Percentiles rank a stretch among this genome's conserved stretches.
Conservation (phyloP, 2,797 vertebrate genomes). For the Pteronotus mesoamericanus region DNA sequence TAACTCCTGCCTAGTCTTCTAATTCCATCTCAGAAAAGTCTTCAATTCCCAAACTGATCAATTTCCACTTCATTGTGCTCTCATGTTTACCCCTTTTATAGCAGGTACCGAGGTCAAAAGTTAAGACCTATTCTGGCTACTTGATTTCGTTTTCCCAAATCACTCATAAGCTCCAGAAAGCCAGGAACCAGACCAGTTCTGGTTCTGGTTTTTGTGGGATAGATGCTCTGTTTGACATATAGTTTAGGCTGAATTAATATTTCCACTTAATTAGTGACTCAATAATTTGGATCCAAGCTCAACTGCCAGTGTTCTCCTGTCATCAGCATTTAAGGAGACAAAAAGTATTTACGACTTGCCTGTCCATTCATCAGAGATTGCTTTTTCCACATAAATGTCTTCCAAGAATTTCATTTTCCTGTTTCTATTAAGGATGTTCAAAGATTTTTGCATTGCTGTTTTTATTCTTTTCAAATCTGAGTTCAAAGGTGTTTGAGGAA, state of each 20-base stretch:
- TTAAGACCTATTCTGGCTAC: not conserved
- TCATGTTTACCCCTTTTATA: not conserved
- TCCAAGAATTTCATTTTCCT: not conserved
- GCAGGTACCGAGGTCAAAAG: not conserved
- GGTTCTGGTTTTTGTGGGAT: accelerated
- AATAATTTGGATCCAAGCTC: not conserved
- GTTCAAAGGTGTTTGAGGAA: not conserved
- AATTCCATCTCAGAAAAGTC: not conserved
- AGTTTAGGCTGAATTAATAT: not conserved
- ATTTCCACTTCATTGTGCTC: accelerated
- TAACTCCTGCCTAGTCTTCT: not conserved
- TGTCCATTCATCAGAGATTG: not conserved
- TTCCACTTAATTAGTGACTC: not conserved
- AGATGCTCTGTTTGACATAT: not conserved
- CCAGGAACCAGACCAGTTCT: not conserved
- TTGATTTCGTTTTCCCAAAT: not conserved
- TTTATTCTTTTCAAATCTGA: not conserved
- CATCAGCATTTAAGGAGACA: not conserved
- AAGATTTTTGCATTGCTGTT: not conserved
- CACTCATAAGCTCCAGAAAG: not conserved
- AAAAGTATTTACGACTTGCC: not conserved
- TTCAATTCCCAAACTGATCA: not conserved
- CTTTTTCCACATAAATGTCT: not conserved
- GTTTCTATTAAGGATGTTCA: not conserved
- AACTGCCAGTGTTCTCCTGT: not conserved